A percentile compares a stretch with the other conserved stretches of the same genome.
Conservation (phyloP, 2,888 invertebrate species). For the Entomobrya multifasciata region DNA sequence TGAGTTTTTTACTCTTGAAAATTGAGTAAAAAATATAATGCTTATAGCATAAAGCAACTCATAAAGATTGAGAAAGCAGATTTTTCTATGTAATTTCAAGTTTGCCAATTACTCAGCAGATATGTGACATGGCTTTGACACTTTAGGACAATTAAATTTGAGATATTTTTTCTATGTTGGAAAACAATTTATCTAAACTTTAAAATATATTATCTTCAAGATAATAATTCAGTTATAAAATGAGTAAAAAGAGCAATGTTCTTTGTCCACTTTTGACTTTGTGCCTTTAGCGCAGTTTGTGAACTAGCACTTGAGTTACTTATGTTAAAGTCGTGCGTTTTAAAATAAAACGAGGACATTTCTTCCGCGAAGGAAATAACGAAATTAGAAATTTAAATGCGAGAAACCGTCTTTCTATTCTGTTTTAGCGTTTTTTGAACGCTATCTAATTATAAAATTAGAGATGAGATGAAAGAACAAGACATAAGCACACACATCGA, state of each 20-base stretch:
- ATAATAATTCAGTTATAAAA: neutral
- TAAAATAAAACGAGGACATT: neutral
- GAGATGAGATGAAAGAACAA: no score
- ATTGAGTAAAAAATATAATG: neutral
- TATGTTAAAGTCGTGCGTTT: no score
- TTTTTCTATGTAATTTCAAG: neutral
- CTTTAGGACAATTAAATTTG: slow-evolving; percentile 39
- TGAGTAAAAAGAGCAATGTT: no score
- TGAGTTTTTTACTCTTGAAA: neutral
- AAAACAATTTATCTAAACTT: no score
- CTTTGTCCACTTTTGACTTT: slow-evolving; percentile 1
- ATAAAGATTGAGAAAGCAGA: neutral
- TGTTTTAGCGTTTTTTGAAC: no score
- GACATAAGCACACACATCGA: no score
- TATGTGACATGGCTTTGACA: slow-evolving; percentile 6
- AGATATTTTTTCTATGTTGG: neutral
- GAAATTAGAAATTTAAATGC: neutral
- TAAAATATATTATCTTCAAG: neutral
- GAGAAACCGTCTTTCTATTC: neutral
- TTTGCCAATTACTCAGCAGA: slow-evolving; percentile 37
- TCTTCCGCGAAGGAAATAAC: neutral
- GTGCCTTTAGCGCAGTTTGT: neutral
- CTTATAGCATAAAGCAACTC: no score
- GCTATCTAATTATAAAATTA: neutral
- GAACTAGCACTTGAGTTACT: neutral